Evolutionary conservation across 2,888 invertebrate genomes (phyloP).

Genomic region (Nesidiocoris tenuis): DNA sequence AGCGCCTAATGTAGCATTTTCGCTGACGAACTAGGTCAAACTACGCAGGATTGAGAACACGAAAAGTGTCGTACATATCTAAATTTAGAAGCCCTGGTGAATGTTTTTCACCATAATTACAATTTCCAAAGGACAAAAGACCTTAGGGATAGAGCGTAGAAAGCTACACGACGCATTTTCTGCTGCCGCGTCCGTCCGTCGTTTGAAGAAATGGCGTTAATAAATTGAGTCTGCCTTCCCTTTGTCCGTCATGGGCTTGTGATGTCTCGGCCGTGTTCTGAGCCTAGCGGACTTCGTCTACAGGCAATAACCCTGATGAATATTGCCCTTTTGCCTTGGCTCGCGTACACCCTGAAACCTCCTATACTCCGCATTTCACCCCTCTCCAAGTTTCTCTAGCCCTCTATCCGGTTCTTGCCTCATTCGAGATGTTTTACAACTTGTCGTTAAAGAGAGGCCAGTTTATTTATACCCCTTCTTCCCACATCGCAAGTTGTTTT

Average conservation of each 20-base stretch:
- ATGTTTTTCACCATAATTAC: too few species aligned
- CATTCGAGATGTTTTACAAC: not conserved
- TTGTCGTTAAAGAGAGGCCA: not conserved
- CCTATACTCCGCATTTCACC: not conserved
- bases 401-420: not conserved
- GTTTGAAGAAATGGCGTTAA: not conserved
- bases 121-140: too few species aligned
- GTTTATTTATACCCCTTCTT: not conserved
- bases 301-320: not conserved
- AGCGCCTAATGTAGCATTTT: too few species aligned
- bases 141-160: too few species aligned
- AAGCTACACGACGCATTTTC: too few species aligned
- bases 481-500: not conserved
- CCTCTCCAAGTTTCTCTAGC: not conserved
- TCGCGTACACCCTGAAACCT: not conserved
- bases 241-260: not conserved
- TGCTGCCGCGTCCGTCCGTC: not conserved
- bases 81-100: too few species aligned
- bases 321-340: not conserved
- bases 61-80: too few species aligned
- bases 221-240: not conserved
- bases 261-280: not conserved
- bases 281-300: not conserved
- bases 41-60: too few species aligned
- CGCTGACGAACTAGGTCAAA: too few species aligned